Evolutionary conservation across 1,140 invertebrate species (phyloP).

Genomic region (Bombus sibiricus): DNA sequence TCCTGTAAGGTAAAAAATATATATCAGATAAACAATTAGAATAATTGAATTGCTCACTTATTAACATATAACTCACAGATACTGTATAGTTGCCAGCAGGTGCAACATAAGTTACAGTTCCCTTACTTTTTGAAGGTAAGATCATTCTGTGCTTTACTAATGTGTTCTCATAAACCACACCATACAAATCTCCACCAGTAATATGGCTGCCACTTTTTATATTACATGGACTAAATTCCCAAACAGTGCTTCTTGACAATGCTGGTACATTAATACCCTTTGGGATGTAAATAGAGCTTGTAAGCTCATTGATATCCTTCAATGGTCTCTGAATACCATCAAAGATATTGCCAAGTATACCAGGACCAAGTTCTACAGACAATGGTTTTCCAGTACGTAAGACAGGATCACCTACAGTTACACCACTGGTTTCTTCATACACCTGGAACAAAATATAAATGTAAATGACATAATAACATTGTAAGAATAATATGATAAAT

Average conservation of each 20-base stretch:
- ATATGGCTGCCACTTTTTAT: conserved; percentile 96
- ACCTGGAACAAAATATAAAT: conserved; percentile 84
- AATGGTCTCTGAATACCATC: conserved; percentile 99
- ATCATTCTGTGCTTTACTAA: conserved; percentile 98
- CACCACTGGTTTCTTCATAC: conserved; percentile 99
- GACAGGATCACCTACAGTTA: conserved; percentile 99
- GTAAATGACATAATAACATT: neutral
- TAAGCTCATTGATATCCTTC: conserved; percentile 97
- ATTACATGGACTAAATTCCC: conserved; percentile 96
- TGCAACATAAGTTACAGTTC: conserved; percentile 98
- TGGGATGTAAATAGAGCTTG: conserved; percentile 99
- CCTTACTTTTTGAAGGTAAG: conserved; percentile 96
- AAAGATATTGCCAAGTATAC: conserved; percentile 99
- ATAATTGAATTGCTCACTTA: neutral
- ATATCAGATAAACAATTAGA: neutral
- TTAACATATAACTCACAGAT: conserved; percentile 86
- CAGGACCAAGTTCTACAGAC: conserved; percentile 99
- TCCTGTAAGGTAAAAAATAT: conserved; percentile 85
- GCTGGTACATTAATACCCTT: conserved; percentile 98
- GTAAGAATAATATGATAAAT: neutral
- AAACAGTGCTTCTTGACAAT: conserved; percentile 90
- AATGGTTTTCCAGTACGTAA: conserved; percentile 98
- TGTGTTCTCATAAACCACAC: conserved; percentile 97
- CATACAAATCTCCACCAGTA: conserved; percentile 98
- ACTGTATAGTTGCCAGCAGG: conserved; percentile 97